Evolutionary conservation across 2,888 invertebrate genomes (phyloP), one percentile per base, ranked within the genome.

Genomic region (Scaptomyza tumidula): DNA sequence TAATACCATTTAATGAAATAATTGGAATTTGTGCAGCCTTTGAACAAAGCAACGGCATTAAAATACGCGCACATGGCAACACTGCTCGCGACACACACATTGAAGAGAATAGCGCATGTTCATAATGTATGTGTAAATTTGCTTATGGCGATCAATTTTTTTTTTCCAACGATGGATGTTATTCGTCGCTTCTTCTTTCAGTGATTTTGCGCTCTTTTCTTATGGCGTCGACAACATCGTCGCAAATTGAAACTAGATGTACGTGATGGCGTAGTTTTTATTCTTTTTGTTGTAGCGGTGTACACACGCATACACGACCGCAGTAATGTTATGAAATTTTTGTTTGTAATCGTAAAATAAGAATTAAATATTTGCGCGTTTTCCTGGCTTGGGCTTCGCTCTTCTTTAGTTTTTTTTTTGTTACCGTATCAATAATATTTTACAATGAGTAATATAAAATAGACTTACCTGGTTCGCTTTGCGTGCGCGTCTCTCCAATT

Each of bases 401-500:
- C 37, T 54, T 31, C 24, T 24, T 14, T 19, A n/a, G n/a, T n/a
- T 58, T 43, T 16, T 24, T 33, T 44, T 19, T 35, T 7, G 16
- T 19, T 43, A 58, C 46, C 56, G 49, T 65, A 63, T 58, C 55
- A 64, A 71, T 65, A 53, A 24, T 52, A 19, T 45, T 56, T 13
- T n/a, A 11, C 46, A 53, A 48, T 54, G 59, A 71, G 49, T 56
- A 49, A 24, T n/a, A 57, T 24, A 33, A 33, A 10, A 27, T 4
- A 67, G 48, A 50, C 95, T 95, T 94, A 98, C 98, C 94, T 98
- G 96, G 92, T 95, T 95, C 89, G 98, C 96, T 92, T 95, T 95
- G 92, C 96, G 95, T 93, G 98, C 98, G 92, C 98, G 95, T 93
- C 97, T 96, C 94, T 99, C 99, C 92, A 98, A 94, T 92, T 96